A percentile compares a stretch with the other conserved stretches of the same genome.
Evolutionary conservation across 2,797 vertebrate species (phyloP).

Genomic region (Adelosebastes latens): DNA sequence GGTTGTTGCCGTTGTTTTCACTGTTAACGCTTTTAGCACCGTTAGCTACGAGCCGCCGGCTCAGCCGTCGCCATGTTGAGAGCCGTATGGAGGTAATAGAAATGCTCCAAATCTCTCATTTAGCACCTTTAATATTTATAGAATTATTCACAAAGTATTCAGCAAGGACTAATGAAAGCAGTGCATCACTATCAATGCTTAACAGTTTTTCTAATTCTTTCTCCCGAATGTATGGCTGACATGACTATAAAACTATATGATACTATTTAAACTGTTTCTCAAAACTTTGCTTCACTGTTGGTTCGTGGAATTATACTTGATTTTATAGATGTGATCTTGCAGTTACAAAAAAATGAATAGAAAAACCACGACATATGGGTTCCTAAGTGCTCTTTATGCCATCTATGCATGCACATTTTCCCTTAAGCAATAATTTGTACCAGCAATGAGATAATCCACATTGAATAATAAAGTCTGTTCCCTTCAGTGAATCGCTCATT

Average conservation of each 20-base stretch:
- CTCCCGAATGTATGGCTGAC: neutral
- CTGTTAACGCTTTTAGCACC: too few species aligned
- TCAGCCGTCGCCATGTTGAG: too few species aligned
- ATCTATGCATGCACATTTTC: neutral
- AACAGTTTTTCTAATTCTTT: neutral
- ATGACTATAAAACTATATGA: neutral
- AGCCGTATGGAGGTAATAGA: too few species aligned
- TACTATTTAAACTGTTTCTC: neutral
- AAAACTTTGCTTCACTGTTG: neutral
- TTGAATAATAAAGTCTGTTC: slow-evolving; percentile 30
- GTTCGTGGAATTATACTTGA: neutral
- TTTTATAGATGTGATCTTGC: neutral
- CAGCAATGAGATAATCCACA: slow-evolving; percentile 20
- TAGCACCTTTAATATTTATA: neutral
- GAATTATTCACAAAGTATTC: neutral
- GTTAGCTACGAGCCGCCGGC: too few species aligned
- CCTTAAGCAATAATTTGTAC: slow-evolving; percentile 23
- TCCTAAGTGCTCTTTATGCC: neutral
- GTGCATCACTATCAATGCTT: neutral
- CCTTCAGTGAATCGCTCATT: slow-evolving; percentile 29
- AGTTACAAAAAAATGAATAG: neutral
- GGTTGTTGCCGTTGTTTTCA: too few species aligned
- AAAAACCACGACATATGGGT: neutral
- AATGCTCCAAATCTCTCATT: neutral
- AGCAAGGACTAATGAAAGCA: neutral